These are phyloP conservation scores for Neelides sp. DNA, from an alignment of 1,140 invertebrate genomes.

Conservation along the genomic window DNA sequence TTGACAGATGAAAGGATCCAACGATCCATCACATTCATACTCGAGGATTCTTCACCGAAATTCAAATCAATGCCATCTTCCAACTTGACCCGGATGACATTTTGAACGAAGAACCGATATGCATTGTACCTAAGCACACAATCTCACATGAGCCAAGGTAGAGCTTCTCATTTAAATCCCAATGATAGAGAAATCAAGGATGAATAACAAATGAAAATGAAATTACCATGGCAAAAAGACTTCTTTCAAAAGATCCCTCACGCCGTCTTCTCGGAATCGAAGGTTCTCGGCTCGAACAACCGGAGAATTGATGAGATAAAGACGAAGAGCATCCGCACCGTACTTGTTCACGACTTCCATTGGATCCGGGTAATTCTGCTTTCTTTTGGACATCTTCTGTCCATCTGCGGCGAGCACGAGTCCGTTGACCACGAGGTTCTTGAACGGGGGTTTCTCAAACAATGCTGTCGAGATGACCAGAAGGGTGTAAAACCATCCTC, in stretches of 20 bases:
- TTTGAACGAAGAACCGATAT: slow-evolving; percentile 88
- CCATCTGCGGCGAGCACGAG: slow-evolving; percentile 89
- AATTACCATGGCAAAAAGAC: slow-evolving; percentile 85
- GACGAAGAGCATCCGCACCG: slow-evolving; percentile 88
- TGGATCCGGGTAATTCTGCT: slow-evolving; percentile 98
- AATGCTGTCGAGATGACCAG: slow-evolving; percentile 89
- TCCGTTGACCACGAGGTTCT: slow-evolving; percentile 93
- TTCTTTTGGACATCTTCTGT: slow-evolving; percentile 98
- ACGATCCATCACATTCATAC: slow-evolving; percentile 82
- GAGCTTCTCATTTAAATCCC: not conserved
- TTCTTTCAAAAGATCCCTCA: slow-evolving; percentile 90
- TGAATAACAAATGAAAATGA: not conserved
- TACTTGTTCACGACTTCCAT: slow-evolving; percentile 80
- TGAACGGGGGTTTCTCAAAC: slow-evolving; percentile 94
- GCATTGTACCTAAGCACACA: slow-evolving; percentile 83
- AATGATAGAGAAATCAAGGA: not conserved
- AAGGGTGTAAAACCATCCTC: slow-evolving; percentile 98
- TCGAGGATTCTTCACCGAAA: slow-evolving; percentile 41
- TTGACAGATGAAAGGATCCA: slow-evolving; percentile 98
- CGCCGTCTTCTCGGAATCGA: slow-evolving; percentile 92
- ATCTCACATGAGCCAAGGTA: not conserved
- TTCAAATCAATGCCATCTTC: slow-evolving; percentile 14
- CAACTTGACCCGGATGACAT: slow-evolving; percentile 43
- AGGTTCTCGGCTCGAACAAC: slow-evolving; percentile 94
- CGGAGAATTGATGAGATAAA: slow-evolving; percentile 97